Percentiles rank a stretch among this genome's conserved stretches.
Conservation (phyloP, 2,113 vertebrate genomes). For the Caracal caracal region DNA sequence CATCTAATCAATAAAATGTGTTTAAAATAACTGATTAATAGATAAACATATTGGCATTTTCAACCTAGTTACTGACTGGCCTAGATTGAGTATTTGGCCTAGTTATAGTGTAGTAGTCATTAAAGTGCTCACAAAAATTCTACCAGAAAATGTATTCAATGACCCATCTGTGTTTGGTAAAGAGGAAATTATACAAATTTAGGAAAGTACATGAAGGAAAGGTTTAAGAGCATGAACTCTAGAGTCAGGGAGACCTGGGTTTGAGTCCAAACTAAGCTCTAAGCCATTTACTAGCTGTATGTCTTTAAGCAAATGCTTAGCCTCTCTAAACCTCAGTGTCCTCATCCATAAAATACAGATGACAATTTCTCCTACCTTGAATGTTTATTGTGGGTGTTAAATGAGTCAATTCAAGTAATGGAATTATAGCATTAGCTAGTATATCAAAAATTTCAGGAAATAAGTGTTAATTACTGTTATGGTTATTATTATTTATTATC, state of each 20-base stretch:
- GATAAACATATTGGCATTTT: slow-evolving; percentile 4
- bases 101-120: not conserved
- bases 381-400: not conserved
- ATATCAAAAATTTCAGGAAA: not conserved
- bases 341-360: not conserved
- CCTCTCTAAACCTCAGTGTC: not conserved
- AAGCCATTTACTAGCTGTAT: not conserved
- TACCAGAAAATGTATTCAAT: not conserved
- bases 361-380: not conserved
- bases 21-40: slow-evolving; percentile 59
- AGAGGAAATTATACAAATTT: not conserved
- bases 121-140: not conserved
- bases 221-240: not conserved
- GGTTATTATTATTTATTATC: not conserved
- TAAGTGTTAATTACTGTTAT: not conserved
- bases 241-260: not conserved
- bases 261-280: not conserved
- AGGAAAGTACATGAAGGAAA: not conserved
- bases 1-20: slow-evolving; percentile 57
- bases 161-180: not conserved
- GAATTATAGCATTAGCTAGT: not conserved
- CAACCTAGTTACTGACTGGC: slow-evolving; percentile 36
- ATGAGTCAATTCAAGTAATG: not conserved
- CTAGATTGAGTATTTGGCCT: not conserved
- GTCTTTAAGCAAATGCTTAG: not conserved